Conservation (phyloP, 2,797 vertebrate species). For the Micromesistius poutassou region DNA sequence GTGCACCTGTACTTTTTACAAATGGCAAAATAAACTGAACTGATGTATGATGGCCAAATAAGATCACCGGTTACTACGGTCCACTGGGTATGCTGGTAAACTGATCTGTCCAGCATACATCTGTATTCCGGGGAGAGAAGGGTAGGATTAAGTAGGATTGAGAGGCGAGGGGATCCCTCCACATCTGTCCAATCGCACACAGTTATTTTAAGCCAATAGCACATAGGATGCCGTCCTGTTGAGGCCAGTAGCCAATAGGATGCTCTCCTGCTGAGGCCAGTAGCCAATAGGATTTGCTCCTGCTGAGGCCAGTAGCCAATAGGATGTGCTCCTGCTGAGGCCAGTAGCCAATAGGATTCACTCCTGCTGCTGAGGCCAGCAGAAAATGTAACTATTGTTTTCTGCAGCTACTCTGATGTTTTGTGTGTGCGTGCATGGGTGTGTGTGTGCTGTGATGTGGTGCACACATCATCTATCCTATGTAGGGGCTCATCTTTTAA, state of each 20-base stretch:
- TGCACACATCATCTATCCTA: slow-evolving; percentile 12
- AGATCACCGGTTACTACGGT: too few species aligned
- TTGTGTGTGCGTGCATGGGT: slow-evolving; percentile 8
- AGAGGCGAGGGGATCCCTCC: not conserved
- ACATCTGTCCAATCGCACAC: not conserved
- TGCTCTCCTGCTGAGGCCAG: not conserved
- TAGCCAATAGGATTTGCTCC: not conserved
- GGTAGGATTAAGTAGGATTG: not conserved
- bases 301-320: not conserved
- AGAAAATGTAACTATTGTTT: not conserved
- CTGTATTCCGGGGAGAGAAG: too few species aligned
- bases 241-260: not conserved
- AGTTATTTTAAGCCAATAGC: not conserved
- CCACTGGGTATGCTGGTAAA: too few species aligned
- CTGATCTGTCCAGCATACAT: too few species aligned
- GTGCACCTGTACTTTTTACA: too few species aligned
- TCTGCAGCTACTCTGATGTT: not conserved
- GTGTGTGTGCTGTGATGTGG: slow-evolving; percentile 1
- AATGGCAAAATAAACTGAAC: too few species aligned
- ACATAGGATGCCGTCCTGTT: not conserved
- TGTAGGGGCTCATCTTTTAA: not conserved
- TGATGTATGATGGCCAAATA: too few species aligned
- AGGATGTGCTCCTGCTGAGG: not conserved
- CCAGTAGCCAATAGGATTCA: not conserved
- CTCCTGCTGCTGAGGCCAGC: not conserved